Evolutionary conservation across 1,140 invertebrate genomes (phyloP).

Genomic region (Berghia stephanieae): DNA sequence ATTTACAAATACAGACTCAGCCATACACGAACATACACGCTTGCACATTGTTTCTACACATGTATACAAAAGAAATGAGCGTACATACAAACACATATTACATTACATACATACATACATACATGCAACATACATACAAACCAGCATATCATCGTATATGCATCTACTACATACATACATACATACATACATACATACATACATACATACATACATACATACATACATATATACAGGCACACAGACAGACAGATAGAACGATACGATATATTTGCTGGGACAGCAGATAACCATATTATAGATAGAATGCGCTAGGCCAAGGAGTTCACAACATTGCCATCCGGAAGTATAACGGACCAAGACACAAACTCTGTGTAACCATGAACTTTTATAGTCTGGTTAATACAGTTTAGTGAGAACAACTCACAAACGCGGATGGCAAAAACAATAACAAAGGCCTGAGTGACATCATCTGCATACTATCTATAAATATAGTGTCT

Average conservation of each 20-base stretch:
- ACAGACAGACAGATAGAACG: neutral
- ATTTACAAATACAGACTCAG: neutral
- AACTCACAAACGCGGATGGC: neutral
- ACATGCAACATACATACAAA: neutral
- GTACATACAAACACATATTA: neutral
- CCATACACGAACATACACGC: too few relatives aligned
- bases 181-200: neutral
- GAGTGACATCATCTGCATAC: neutral
- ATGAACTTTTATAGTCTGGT: neutral
- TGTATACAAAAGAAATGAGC: neutral
- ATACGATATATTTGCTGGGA: neutral
- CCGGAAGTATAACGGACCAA: too few relatives aligned
- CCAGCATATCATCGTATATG: neutral
- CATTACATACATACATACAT: neutral
- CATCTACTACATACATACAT: neutral
- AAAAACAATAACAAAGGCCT: neutral
- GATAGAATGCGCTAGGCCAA: too few relatives aligned
- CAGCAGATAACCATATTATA: neutral
- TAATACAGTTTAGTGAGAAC: neutral
- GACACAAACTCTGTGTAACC: too few relatives aligned
- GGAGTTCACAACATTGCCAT: too few relatives aligned
- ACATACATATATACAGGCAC: neutral
- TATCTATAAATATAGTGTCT: neutral
- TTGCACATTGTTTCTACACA: too few relatives aligned
- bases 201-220: constrained; percentile 11